These are phyloP conservation scores for Apotomis betuletana DNA, from an alignment of 2,888 invertebrate species.

Conservation along the genomic window DNA sequence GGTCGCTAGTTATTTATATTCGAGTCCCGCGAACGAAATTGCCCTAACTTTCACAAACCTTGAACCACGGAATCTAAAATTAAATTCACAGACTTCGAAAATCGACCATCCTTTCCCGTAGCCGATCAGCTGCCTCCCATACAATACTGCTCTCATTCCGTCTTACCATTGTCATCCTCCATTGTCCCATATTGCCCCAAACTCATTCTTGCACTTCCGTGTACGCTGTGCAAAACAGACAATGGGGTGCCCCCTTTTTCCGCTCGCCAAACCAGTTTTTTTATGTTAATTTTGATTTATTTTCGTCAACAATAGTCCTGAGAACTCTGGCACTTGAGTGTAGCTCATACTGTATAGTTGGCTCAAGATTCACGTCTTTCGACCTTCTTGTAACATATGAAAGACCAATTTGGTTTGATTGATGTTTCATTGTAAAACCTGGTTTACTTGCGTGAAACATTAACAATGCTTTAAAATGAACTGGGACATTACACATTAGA, in stretches of 20 bases:
- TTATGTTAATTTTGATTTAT: constrained; percentile 44
- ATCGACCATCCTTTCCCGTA: not conserved
- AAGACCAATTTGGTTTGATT: no score
- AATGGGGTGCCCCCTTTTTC: constrained; percentile 39
- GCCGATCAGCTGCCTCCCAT: constrained; percentile 24
- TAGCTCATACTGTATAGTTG: not conserved
- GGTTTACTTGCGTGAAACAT: not conserved
- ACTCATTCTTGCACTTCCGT: constrained; percentile 43
- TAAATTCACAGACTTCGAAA: not conserved
- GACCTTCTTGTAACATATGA: not conserved
- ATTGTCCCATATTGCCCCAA: constrained; percentile 35
- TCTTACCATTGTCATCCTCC: constrained; percentile 20
- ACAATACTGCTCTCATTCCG: constrained; percentile 36
- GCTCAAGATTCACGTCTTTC: not conserved
- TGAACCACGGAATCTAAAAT: no score
- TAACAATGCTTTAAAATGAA: constrained; percentile 12
- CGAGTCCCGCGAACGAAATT: no score
- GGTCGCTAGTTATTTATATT: no score
- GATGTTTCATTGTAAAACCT: not conserved
- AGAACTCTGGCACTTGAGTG: constrained; percentile 29
- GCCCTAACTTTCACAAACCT: no score
- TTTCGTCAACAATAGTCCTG: constrained; percentile 41
- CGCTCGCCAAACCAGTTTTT: constrained; percentile 41
- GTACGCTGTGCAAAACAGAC: constrained; percentile 43
- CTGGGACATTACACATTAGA: constrained; percentile 3